phyloP scores from a whole-genome alignment of 92 coral and sea anemone genomes.

The Palythoa caribaeorum region DNA sequence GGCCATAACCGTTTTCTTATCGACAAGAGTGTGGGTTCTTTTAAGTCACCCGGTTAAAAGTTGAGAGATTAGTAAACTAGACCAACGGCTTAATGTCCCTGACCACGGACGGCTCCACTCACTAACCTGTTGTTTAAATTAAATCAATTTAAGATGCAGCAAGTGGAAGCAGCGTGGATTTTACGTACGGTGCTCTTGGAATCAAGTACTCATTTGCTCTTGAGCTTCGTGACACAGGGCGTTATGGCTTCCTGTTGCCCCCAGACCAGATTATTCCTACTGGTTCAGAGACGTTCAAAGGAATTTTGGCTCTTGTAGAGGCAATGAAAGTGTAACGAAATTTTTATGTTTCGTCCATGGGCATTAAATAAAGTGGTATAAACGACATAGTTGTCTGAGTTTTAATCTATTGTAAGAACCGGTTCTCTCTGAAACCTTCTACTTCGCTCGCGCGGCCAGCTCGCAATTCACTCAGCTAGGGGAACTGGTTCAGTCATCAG shows the following conservation, averaged over 20 bases:
- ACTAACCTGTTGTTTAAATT: background rate
- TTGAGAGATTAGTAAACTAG: too few relatives aligned
- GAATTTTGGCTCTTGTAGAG: conserved; percentile 73
- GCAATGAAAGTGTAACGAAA: conserved; percentile 69
- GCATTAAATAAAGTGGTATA: background rate
- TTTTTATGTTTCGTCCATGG: background rate
- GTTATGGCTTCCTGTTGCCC: conserved; percentile 81
- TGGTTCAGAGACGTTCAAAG: conserved; percentile 75
- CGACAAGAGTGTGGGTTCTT: too few relatives aligned
- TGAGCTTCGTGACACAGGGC: conserved; percentile 79
- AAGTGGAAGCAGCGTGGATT: conserved; percentile 85
- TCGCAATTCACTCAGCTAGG: too few relatives aligned
- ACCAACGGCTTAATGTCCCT: too few relatives aligned
- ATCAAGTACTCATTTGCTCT: conserved; percentile 82
- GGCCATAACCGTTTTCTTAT: too few relatives aligned
- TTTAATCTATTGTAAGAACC: too few relatives aligned
- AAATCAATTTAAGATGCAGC: conserved; percentile 56
- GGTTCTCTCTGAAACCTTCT: too few relatives aligned
- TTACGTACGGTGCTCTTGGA: conserved; percentile 69
- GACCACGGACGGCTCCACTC: too few relatives aligned
- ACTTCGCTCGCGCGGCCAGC: too few relatives aligned
- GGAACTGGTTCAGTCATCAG: too few relatives aligned
- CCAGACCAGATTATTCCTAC: conserved; percentile 76
- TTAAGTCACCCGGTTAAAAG: too few relatives aligned
- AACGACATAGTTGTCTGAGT: too few relatives aligned